These are phyloP conservation scores for Podarcis cretensis DNA, from an alignment of 2,113 vertebrate genomes.

Conservation along the genomic window DNA sequence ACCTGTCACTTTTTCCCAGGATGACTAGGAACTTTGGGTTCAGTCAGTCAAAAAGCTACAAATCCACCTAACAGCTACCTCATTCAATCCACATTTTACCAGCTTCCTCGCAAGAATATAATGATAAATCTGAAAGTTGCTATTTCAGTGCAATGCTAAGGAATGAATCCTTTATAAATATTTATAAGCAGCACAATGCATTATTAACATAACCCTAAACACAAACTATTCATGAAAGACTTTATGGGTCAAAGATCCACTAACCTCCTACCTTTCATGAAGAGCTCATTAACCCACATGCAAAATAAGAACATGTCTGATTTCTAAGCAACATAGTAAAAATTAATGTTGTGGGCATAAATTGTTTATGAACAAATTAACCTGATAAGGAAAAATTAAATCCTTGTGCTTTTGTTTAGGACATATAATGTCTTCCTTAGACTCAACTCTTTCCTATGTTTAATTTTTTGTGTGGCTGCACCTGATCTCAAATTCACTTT, in stretches of 20 bases:
- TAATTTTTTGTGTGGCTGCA: not conserved
- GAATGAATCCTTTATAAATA: conserved; percentile 8
- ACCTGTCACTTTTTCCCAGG: no score
- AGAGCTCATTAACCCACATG: conserved; percentile 15
- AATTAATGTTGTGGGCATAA: conserved; percentile 11
- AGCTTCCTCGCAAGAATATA: no score
- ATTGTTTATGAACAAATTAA: conserved; percentile 8
- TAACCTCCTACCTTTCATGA: conserved; percentile 6
- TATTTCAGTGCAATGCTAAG: not conserved
- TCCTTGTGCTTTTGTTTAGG: accelerated
- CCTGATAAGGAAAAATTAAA: not conserved
- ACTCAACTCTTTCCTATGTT: not conserved
- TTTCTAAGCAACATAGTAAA: conserved; percentile 1
- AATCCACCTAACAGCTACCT: no score
- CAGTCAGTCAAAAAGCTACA: no score
- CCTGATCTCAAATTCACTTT: conserved; percentile 47
- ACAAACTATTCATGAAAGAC: conserved; percentile 9
- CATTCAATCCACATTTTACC: no score
- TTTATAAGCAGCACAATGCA: not conserved
- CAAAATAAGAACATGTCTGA: not conserved
- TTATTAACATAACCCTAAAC: conserved; percentile 11
- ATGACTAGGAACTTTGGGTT: no score
- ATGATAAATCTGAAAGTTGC: not conserved
- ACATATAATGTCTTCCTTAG: not conserved
- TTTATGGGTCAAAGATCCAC: not conserved